Evolutionary conservation across 2,888 invertebrate species (phyloP), one percentile per base, ranked within the genome.

Genomic region (Entomobrya multifasciata): DNA sequence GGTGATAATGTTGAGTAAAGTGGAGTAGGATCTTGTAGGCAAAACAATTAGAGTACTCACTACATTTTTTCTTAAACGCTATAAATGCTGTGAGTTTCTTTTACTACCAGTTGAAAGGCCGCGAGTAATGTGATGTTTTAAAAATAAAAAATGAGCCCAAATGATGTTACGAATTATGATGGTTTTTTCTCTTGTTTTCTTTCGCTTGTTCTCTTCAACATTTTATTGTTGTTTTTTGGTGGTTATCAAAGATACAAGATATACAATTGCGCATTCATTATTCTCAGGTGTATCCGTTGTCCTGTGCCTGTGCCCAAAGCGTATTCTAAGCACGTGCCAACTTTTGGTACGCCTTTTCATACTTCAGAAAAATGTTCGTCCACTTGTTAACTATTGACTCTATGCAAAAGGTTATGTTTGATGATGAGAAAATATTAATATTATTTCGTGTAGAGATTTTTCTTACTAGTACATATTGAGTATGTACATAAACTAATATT

Each of bases 261-360:
- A 25, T 3, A 74, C 49, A 30, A 67, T 2, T 67, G 1, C 3
- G 10, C 52, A 2, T 22, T 25, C 57, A 22, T 11, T 25, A 20
- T 25, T 17, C 3, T 25, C 79, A 0, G 6, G 65, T 78, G 11
- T 30, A 5, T 11, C 15, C 36, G 13, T 67, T 77, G 41, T 55
- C 13, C n/a, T 72, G 57, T 52, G 36, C 52, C 52, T 78, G 55
- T 30, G 84, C 89, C 88, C 65, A 67, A 55, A 90, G 89, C 88
- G 79, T 79, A 90, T 90, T 89, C 89, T 87, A 88, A 90, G 89
- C 90, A 90, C 90, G 90, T 90, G 90, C 90, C 87, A 88, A 88
- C 41, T 86, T 74, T 87, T 83, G 87, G 57, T 87, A 88, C 89
- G 85, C 89, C 89, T 87, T 82, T 86, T 86, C 86, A 72, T 86